phyloP scores from a whole-genome alignment of 2,888 invertebrate genomes.

The Lamellibrachia columna region DNA sequence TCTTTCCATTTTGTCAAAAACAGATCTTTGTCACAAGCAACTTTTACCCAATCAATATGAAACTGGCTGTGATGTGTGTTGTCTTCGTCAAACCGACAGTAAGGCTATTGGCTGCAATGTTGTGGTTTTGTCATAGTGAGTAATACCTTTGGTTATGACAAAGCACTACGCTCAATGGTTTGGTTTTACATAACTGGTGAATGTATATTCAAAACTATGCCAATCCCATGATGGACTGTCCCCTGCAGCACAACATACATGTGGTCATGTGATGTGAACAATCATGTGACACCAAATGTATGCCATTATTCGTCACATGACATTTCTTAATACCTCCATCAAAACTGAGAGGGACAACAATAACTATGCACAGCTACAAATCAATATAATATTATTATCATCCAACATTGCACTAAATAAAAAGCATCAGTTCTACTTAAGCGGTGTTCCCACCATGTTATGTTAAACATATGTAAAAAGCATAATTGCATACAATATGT shows the following conservation, averaged over 20 bases:
- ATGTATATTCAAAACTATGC: background rate
- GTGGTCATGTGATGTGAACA: background rate
- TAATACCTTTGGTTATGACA: background rate
- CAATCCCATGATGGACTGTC: background rate
- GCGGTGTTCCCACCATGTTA: background rate
- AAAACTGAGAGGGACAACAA: background rate
- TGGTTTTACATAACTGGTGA: background rate
- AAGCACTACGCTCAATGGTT: background rate
- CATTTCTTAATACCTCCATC: background rate
- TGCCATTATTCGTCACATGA: background rate
- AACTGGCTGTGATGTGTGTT: background rate
- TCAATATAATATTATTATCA: background rate
- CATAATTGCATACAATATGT: background rate
- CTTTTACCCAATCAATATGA: background rate
- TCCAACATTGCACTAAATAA: background rate
- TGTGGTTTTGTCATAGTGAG: background rate
- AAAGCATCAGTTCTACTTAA: slow-evolving; percentile 7
- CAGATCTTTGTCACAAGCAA: background rate
- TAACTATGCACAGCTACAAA: background rate
- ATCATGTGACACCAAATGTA: background rate
- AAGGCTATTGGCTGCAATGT: too few species aligned
- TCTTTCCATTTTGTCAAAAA: background rate
- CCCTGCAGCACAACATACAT: background rate
- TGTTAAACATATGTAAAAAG: slow-evolving; percentile 4
- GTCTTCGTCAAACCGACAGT: too few species aligned